A percentile compares a stretch with the other conserved stretches of the same genome.
phyloP scores from a whole-genome alignment of 1,140 invertebrate genomes.

The Adelges cooleyi region DNA sequence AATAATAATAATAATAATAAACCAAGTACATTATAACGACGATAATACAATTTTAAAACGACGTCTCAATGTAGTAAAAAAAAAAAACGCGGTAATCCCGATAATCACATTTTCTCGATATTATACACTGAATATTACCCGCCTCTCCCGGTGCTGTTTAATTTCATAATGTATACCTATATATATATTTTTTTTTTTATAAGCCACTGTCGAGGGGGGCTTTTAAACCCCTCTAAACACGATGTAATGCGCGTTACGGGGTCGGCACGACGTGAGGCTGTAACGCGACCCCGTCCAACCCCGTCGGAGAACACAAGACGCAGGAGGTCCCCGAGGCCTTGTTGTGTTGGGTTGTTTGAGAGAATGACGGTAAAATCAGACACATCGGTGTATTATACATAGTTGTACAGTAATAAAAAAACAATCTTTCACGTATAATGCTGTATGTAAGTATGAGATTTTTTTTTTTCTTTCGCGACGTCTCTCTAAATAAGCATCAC shows the following conservation, averaged over 20 bases:
- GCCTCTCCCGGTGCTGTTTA: not conserved
- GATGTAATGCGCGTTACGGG: not conserved
- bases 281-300: slow-evolving; percentile 1
- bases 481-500: not conserved
- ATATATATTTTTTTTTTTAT: not conserved
- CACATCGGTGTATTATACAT: too few relatives aligned
- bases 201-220: not conserved
- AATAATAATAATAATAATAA: too few relatives aligned
- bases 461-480: not conserved
- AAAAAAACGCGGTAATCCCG: not conserved
- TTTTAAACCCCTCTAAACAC: not conserved
- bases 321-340: slow-evolving; percentile 22
- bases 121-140: not conserved
- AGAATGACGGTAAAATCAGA: slow-evolving; percentile 1
- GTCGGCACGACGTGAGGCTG: not conserved
- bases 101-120: not conserved
- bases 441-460: too few relatives aligned
- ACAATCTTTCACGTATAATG: slow-evolving; percentile 4
- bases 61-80: too few relatives aligned
- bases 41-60: too few relatives aligned
- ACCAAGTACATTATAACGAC: too few relatives aligned
- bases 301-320: not conserved
- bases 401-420: slow-evolving; percentile 26
- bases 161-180: too few relatives aligned
- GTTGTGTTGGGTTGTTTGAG: slow-evolving; percentile 7